Conservation (phyloP, 2,113 vertebrate genomes). For the Garra rufa region DNA sequence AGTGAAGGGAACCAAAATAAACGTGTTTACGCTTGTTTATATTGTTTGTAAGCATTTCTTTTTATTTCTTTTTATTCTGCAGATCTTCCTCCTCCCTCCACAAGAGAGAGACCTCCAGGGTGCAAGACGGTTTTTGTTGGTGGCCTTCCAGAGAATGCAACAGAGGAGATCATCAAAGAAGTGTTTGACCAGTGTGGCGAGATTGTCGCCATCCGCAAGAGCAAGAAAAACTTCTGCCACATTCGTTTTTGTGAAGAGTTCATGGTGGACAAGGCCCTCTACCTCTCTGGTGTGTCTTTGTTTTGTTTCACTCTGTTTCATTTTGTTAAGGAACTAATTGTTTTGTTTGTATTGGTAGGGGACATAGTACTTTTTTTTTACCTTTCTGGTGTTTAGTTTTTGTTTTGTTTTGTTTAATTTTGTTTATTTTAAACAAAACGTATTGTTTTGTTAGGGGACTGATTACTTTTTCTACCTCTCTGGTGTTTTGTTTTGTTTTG, state of each 20-base stretch:
- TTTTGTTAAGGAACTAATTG: background rate
- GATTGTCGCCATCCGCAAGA: constrained; percentile 89
- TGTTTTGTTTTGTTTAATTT: too few species aligned
- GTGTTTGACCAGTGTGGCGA: constrained; percentile 91
- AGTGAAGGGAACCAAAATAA: too few species aligned
- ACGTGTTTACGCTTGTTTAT: too few species aligned
- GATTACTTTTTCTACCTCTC: background rate
- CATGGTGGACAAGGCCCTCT: constrained; percentile 94
- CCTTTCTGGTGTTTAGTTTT: background rate
- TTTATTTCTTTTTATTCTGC: background rate
- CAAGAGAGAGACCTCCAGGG: constrained; percentile 88
- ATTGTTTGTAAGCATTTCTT: too few species aligned
- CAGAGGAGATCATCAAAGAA: constrained; percentile 88
- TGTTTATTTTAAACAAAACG: too few species aligned
- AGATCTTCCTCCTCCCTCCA: constrained; percentile 91
- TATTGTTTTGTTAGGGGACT: background rate
- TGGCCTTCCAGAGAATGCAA: constrained; percentile 88
- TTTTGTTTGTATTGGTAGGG: too few species aligned
- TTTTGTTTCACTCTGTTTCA: background rate
- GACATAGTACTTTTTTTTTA: too few species aligned
- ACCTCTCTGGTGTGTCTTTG: constrained; percentile 83
- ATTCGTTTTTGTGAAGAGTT: constrained; percentile 90
- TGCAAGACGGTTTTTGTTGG: constrained; percentile 92
- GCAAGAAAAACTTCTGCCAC: constrained; percentile 95
- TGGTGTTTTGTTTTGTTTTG: background rate